Evolutionary conservation across 2,888 invertebrate species (phyloP), one percentile per base, ranked within the genome.

Genomic region (Drosophila nr. fundita): DNA sequence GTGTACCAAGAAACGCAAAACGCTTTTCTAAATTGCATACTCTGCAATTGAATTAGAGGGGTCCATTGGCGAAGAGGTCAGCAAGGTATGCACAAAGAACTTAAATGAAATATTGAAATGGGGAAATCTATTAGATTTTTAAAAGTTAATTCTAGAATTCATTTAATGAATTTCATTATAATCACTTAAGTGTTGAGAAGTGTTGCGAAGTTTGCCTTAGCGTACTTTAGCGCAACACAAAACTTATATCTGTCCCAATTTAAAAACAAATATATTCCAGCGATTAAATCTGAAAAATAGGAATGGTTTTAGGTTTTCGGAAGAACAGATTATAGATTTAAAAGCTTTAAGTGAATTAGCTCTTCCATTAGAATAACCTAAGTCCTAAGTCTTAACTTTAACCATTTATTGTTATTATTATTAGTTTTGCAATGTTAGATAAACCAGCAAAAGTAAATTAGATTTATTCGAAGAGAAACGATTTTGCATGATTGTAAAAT

Each of bases 1-100:
- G 48, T 27, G 32, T 52, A 58, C 86, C 87, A 87, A 82, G 15
- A 73, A 73, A 71, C 74, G 70, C 67, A 60, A 69, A 74, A 55
- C 48, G 72, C 68, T 64, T 45, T 72, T 73, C 52, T 27, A 30
- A 27, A n/a, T 5, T 15, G 27, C 7, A 45, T 15, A 38, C 49
- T 11, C 53, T 32, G 2, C n/a, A 34, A 27, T 18, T 30, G 6
- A 13, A 7, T 0, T 21, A 15, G 21, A 21, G 0, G 13, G 45
- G 21, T 45, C 45, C 1, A 45, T 21, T 7, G 7, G 4, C 21
- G 7, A 13, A 13, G 42, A 21, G 42, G 13, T 13, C 13, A 13
- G 21, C 21, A 13, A 2, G 42, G 1, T 10, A n/a, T n/a, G 40
- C n/a, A 0, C n/a, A 13, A 42, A 6, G 13, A 1, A 21, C 6